Evolutionary conservation across 2,113 vertebrate species (phyloP).

Genomic region (Arizona elegans): DNA sequence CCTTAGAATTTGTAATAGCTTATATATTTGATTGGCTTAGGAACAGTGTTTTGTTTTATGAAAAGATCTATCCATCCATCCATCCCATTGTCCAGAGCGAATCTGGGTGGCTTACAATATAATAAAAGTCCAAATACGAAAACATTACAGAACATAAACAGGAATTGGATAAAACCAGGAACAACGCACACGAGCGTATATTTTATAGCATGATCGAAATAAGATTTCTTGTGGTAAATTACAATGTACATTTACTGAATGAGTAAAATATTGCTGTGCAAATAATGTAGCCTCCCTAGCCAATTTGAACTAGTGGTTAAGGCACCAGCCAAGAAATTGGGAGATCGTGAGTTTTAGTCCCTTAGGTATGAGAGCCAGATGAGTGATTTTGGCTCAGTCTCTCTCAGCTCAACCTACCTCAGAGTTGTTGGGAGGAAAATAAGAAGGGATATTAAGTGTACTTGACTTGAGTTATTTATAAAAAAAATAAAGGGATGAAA

Average conservation of each 20-base stretch:
- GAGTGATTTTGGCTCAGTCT: background rate
- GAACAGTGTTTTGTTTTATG: background rate
- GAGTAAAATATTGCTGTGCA: background rate
- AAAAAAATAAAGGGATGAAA: background rate
- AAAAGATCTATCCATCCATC: background rate
- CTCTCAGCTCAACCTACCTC: background rate
- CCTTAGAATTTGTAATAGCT: background rate
- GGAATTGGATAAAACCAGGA: background rate
- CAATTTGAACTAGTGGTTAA: background rate
- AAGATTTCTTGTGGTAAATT: background rate
- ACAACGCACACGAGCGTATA: background rate
- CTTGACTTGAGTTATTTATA: background rate
- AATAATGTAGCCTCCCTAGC: background rate
- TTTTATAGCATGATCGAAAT: background rate
- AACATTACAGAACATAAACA: background rate
- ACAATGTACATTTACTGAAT: background rate
- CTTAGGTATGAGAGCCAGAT: background rate
- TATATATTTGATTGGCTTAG: background rate
- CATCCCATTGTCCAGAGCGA: background rate
- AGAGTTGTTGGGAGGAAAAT: background rate
- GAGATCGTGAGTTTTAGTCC: background rate
- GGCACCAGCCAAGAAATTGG: background rate
- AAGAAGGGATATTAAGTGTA: background rate
- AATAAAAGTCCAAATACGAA: background rate
- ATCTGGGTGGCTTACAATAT: background rate